Percentiles rank a stretch among this genome's conserved stretches.
Conservation (phyloP, 2,113 vertebrate genomes). For the Sorex fumeus region DNA sequence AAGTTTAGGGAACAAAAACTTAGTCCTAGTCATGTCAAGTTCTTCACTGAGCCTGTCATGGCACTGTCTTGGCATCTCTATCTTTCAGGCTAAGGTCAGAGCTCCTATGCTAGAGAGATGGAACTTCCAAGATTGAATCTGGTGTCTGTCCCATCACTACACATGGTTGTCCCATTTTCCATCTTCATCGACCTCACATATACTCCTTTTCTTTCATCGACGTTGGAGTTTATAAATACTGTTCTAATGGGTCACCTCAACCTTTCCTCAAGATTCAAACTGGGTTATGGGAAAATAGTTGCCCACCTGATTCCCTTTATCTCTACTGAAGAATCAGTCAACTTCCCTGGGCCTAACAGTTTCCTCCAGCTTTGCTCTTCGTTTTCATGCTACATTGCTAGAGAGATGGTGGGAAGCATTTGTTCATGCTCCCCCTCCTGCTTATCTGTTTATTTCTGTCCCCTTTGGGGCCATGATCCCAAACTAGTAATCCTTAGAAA, state of each 20-base stretch:
- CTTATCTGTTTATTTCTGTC: constrained; percentile 43
- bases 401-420: neutral
- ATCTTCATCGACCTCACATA: neutral
- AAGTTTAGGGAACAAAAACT: no score
- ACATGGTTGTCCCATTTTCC: neutral
- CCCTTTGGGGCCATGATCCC: constrained; percentile 45
- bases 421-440: fast-evolving
- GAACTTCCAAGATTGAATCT: neutral
- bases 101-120: neutral
- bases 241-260: neutral
- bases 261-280: neutral
- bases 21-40: no score
- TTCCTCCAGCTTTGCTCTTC: no score
- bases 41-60: no score
- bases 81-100: neutral
- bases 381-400: fast-evolving
- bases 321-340: neutral
- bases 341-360: fast-evolving
- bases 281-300: neutral
- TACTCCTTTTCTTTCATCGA: neutral
- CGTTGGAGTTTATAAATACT: neutral
- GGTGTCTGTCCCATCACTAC: neutral
- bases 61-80: no score
- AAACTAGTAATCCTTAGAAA: constrained; percentile 70
- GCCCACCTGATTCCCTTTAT: neutral